Evolutionary conservation across 2,797 vertebrate genomes (phyloP), one percentile per base, ranked within the genome.

Genomic region (Chelmon rostratus): DNA sequence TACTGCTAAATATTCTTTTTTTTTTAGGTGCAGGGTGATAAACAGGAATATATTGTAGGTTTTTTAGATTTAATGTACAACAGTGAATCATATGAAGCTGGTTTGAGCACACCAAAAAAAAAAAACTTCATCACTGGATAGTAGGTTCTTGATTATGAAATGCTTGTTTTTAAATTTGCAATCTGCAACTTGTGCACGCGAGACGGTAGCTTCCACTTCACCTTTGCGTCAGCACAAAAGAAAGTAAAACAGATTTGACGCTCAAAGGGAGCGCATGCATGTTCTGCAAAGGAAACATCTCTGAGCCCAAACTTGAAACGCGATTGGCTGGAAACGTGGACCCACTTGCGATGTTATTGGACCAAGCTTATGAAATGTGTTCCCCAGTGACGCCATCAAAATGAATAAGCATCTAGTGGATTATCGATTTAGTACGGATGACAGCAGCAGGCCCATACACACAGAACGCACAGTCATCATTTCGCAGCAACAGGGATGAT

Each of bases 351-450:
- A 12, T 9, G 70, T 57, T n/a, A 2, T 5, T 8, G 8, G 28
- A 64, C 53, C 28, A 19, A 44, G 10, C 28, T 52, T n/a, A 16
- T 35, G 3, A 57, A 46, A 58, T 16, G 1, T 13, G 6, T 12
- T 28, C 28, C 16, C 23, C 8, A n/a, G 0, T 42, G 35, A 77
- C 46, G 59, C 50, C 23, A 50, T 18, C 9, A 56, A 46, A 56
- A 71, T 71, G 37, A 78, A 64, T 61, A 23, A 56, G 38, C 44
- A 71, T 65, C 13, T 31, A 46, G 33, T 21, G 67, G 67, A 76
- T 77, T 65, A 82, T 18, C 5, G 40, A 57, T 64, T 72, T 28
- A 33, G 62, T 67, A 38, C 28, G 66, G 23, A 38, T 10, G 16
- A 9, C 33, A 63, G 56, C 47, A 69, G 10, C 33, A 52, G 42